Percentiles rank a stretch among this genome's conserved stretches.
These are phyloP conservation scores for Psix sp. DNA, from an alignment of 1,140 invertebrate species.

Conservation along the genomic window DNA sequence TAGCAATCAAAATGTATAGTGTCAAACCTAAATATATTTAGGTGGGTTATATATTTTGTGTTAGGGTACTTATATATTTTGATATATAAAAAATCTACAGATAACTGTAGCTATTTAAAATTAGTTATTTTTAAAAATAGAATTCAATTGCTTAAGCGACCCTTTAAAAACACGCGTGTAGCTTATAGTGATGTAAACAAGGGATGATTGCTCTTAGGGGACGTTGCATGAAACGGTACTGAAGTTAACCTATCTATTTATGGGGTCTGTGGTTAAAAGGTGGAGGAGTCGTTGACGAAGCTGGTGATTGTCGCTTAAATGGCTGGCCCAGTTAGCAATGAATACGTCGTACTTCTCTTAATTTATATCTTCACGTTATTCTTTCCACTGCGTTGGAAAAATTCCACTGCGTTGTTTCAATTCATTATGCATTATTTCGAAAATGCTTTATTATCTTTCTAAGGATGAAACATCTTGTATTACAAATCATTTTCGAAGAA, in stretches of 20 bases:
- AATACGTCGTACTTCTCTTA: constrained; percentile 22
- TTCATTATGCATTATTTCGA: constrained; percentile 14
- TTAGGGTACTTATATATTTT: too few species aligned
- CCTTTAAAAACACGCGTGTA: too few species aligned
- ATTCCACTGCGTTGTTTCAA: constrained; percentile 11
- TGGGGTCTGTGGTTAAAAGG: constrained; percentile 34
- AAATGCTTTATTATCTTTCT: too few species aligned
- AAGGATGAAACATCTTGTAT: background rate
- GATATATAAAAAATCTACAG: too few species aligned
- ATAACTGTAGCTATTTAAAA: too few species aligned
- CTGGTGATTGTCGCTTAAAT: constrained; percentile 51
- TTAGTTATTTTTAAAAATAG: too few species aligned
- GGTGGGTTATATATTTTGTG: too few species aligned
- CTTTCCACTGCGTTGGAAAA: constrained; percentile 10
- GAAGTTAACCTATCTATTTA: constrained; percentile 44
- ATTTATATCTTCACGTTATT: constrained; percentile 28
- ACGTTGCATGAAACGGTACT: constrained; percentile 32
- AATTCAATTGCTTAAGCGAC: too few species aligned
- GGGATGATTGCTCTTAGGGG: constrained; percentile 44
- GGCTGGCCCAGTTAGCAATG: constrained; percentile 27
- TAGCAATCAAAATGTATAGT: too few species aligned
- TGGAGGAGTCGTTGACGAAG: constrained; percentile 40
- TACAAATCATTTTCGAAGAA: too few species aligned
- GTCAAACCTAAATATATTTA: too few species aligned
- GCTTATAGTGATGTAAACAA: constrained; percentile 38